These are phyloP conservation scores for Heliconius ethilla DNA, from an alignment of 2,888 invertebrate species.

Conservation along the genomic window DNA sequence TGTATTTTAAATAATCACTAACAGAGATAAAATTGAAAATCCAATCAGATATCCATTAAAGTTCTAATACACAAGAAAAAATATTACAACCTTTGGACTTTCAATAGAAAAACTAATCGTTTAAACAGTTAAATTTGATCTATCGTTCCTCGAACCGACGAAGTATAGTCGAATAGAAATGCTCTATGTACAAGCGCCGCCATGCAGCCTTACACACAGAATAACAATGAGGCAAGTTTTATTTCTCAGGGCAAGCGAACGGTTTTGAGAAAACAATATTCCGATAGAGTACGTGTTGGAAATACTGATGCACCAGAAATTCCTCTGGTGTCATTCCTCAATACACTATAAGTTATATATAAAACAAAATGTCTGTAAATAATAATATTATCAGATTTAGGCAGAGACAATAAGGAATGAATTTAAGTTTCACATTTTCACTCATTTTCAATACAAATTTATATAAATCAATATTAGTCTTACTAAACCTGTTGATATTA, in stretches of 20 bases:
- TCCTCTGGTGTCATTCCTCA: constrained; percentile 68
- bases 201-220: constrained; percentile 54
- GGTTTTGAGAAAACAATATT: constrained; percentile 79
- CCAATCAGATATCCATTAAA: background rate
- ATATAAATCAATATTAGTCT: too few species aligned
- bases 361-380: constrained; percentile 53
- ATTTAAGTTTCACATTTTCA: background rate
- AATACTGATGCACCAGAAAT: constrained; percentile 71
- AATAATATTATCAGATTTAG: background rate
- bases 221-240: constrained; percentile 66
- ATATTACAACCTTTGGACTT: constrained; percentile 33
- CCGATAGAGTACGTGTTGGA: constrained; percentile 63
- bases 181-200: constrained; percentile 67
- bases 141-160: constrained; percentile 54
- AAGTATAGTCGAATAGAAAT: constrained; percentile 59
- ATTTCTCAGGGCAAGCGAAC: constrained; percentile 75
- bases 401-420: too few species aligned
- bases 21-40: too few species aligned
- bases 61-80: constrained; percentile 1
- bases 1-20: background rate
- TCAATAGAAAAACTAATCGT: constrained; percentile 46
- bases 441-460: too few species aligned
- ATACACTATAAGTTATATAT: constrained; percentile 61
- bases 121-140: constrained; percentile 43
- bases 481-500: too few species aligned